Evolutionary conservation across 2,888 invertebrate species (phyloP).

Genomic region (Dioctria linearis): DNA sequence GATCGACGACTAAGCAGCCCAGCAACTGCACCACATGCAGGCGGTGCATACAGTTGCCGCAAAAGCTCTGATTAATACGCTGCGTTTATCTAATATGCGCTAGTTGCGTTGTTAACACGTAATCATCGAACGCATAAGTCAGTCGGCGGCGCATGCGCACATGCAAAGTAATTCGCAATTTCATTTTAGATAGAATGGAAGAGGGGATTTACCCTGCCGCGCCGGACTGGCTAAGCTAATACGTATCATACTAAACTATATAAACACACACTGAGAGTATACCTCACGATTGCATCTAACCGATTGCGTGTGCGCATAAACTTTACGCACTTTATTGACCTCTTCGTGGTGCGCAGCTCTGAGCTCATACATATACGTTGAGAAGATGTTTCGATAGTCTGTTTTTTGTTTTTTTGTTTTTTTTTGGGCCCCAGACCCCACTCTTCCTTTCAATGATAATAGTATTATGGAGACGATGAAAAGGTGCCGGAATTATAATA

Average conservation of each 20-base stretch:
- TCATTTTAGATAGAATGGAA: background rate
- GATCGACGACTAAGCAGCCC: background rate
- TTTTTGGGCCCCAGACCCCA: no score
- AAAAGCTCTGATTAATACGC: constrained; percentile 38
- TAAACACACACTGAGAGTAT: background rate
- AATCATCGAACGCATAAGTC: constrained; percentile 46
- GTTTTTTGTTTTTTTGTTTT: no score
- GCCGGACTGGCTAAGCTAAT: background rate
- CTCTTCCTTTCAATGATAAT: no score
- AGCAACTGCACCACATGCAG: background rate
- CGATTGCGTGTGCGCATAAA: constrained; percentile 8
- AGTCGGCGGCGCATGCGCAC: constrained; percentile 31
- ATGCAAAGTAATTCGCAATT: background rate
- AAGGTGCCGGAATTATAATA: constrained; percentile 6
- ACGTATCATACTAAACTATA: background rate
- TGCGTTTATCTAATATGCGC: constrained; percentile 45
- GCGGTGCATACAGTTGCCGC: background rate
- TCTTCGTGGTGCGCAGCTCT: no score
- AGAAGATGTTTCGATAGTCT: background rate
- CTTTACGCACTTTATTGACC: constrained; percentile 43
- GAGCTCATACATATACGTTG: background rate
- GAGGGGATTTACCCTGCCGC: background rate
- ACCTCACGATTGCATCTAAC: background rate
- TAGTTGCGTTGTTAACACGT: constrained; percentile 46
- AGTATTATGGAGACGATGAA: background rate